phyloP scores from a whole-genome alignment of 2,113 vertebrate genomes.

The Corynorhinus townsendii region DNA sequence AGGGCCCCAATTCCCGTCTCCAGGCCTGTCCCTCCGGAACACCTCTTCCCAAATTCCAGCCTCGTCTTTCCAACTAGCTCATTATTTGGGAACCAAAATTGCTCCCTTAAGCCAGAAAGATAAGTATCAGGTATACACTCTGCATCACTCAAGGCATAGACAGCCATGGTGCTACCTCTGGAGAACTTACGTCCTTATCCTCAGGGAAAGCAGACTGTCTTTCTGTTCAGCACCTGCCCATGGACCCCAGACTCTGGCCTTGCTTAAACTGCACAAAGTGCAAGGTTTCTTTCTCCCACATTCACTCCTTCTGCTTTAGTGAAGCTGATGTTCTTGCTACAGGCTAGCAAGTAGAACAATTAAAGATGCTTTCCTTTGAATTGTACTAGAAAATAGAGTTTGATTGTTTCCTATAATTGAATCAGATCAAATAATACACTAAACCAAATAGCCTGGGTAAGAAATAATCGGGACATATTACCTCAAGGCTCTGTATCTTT shows the following conservation, averaged over 20 bases:
- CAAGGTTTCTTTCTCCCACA: accelerated
- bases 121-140: neutral
- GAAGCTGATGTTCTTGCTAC: neutral
- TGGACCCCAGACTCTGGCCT: accelerated
- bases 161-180: accelerated
- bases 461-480: accelerated
- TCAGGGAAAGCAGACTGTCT: neutral
- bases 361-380: neutral
- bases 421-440: neutral
- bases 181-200: accelerated
- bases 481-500: accelerated
- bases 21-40: accelerated
- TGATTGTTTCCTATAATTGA: neutral
- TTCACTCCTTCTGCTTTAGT: accelerated
- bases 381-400: neutral
- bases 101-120: neutral
- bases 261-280: accelerated
- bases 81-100: neutral
- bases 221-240: neutral
- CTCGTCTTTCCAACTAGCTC: neutral
- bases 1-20: accelerated
- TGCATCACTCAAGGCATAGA: neutral
- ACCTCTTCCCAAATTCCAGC: neutral
- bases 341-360: neutral
- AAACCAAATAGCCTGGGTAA: accelerated